Evolutionary conservation across 2,797 vertebrate genomes (phyloP).

Genomic region (Glossophaga mutica): DNA sequence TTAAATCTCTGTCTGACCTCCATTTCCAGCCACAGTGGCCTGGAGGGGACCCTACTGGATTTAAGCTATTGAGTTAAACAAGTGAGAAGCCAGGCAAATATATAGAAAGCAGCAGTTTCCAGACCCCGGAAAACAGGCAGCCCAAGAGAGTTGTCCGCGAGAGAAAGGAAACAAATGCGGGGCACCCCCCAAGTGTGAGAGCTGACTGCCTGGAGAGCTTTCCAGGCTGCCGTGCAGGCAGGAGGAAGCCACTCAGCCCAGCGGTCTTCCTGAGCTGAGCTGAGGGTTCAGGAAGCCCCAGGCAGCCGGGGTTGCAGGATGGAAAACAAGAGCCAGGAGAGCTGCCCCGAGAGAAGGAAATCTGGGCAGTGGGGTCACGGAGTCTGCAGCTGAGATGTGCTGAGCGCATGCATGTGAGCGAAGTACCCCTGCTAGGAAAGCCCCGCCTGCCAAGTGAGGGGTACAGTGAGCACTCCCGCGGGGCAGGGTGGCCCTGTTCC

Average conservation of each 20-base stretch:
- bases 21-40: accelerated
- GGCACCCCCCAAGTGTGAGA: no score
- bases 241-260: neutral
- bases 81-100: neutral
- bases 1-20: neutral
- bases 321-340: neutral
- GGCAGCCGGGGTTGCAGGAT: neutral
- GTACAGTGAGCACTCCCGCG: no score
- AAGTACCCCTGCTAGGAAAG: neutral
- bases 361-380: neutral
- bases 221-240: no score
- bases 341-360: neutral
- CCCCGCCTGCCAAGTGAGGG: neutral
- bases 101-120: neutral
- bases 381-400: neutral
- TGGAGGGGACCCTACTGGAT: neutral
- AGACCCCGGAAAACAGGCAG: neutral
- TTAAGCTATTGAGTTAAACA: neutral
- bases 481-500: neutral
- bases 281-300: neutral
- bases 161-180: accelerated
- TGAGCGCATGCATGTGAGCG: neutral
- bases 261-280: neutral
- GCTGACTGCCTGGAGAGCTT: neutral
- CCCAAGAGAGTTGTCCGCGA: accelerated